These are phyloP conservation scores for Osedax frankpressi DNA, from an alignment of 2,888 invertebrate genomes.

Conservation along the genomic window DNA sequence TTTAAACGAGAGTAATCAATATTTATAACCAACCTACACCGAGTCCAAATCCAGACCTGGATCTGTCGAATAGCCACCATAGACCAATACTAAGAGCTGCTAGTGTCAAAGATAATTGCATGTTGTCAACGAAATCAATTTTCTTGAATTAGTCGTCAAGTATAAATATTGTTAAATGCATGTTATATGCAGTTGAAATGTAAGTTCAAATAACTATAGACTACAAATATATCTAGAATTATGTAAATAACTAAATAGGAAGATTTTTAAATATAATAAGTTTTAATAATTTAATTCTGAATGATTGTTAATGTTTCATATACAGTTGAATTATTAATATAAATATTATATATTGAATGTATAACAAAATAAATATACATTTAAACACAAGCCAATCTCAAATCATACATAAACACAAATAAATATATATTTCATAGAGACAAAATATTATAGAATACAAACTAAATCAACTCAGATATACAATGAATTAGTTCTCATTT, in stretches of 20 bases:
- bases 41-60: conserved; percentile 46
- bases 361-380: no score
- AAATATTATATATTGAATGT: no score
- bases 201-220: not conserved
- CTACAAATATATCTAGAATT: not conserved
- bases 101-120: conserved; percentile 46
- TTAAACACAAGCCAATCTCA: no score
- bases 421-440: no score
- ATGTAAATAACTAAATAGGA: not conserved
- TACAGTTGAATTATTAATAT: no score
- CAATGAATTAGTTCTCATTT: no score
- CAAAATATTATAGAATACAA: no score
- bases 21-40: conserved; percentile 46
- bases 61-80: conserved; percentile 49
- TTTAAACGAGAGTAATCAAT: no score
- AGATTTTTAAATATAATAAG: not conserved
- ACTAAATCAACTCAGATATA: no score
- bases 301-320: no score
- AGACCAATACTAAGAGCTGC: conserved; percentile 47
- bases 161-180: conserved; percentile 26
- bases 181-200: conserved; percentile 2
- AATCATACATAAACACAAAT: no score
- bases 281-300: no score
- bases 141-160: conserved; percentile 42
- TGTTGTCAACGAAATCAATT: conserved; percentile 47